Conservation (phyloP, 2,797 vertebrate genomes). For the Gastrophryne carolinensis region DNA sequence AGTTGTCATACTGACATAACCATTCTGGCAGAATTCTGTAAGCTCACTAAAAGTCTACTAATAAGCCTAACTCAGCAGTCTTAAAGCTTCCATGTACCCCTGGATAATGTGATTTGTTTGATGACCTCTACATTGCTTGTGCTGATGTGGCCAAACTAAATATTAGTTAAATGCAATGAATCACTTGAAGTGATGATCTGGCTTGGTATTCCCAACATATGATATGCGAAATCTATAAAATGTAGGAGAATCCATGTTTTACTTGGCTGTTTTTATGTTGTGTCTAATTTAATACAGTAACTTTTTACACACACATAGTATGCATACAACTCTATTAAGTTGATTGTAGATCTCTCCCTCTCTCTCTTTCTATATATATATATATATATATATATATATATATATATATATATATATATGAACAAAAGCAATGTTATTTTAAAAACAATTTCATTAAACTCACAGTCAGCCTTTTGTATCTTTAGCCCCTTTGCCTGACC, state of each 20-base stretch:
- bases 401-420: too few species aligned
- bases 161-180: neutral
- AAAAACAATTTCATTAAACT: neutral
- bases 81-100: too few species aligned
- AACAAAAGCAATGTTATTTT: neutral
- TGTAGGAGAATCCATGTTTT: neutral
- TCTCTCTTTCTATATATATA: too few species aligned
- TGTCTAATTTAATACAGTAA: neutral
- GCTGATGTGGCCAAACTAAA: neutral
- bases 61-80: too few species aligned
- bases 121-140: neutral
- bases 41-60: too few species aligned
- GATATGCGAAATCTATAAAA: neutral
- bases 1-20: too few species aligned
- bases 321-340: too few species aligned
- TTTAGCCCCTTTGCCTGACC: neutral
- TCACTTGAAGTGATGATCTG: neutral
- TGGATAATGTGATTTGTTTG: neutral
- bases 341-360: too few species aligned
- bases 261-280: neutral
- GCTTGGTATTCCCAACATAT: neutral
- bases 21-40: too few species aligned
- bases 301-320: too few species aligned
- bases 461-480: neutral
- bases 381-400: too few species aligned